These are phyloP conservation scores for Cephus sareptanus DNA, from an alignment of 2,888 invertebrate genomes.

Conservation along the genomic window DNA sequence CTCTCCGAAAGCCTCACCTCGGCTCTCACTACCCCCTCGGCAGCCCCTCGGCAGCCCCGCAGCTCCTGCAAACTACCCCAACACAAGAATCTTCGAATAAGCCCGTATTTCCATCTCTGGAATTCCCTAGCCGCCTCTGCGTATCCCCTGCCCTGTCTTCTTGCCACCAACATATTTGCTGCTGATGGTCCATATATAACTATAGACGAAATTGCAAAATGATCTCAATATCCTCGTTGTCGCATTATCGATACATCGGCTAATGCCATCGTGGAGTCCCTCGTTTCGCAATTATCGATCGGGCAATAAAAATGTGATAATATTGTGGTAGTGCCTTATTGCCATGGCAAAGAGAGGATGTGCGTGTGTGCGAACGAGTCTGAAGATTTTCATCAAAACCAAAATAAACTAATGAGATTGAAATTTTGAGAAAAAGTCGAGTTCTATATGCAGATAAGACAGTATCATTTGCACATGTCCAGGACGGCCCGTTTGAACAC, in stretches of 20 bases:
- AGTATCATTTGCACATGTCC: too few species aligned
- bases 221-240: neutral
- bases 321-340: neutral
- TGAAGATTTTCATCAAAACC: neutral
- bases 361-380: too few species aligned
- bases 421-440: neutral
- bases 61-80: neutral
- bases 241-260: too few species aligned
- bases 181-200: neutral
- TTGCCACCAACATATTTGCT: neutral
- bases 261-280: too few species aligned
- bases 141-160: neutral
- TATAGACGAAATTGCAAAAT: neutral
- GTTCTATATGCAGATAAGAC: too few species aligned
- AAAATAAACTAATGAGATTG: neutral
- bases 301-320: neutral
- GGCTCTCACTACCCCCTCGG: neutral
- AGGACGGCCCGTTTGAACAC: too few species aligned
- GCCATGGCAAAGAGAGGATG: neutral
- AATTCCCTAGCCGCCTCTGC: neutral
- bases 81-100: neutral
- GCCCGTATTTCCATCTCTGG: neutral
- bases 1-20: neutral
- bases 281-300: neutral
- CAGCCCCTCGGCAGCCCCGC: neutral